Evolutionary conservation across 2,797 vertebrate genomes (phyloP).

Genomic region (Pangasius sanitwongsei): DNA sequence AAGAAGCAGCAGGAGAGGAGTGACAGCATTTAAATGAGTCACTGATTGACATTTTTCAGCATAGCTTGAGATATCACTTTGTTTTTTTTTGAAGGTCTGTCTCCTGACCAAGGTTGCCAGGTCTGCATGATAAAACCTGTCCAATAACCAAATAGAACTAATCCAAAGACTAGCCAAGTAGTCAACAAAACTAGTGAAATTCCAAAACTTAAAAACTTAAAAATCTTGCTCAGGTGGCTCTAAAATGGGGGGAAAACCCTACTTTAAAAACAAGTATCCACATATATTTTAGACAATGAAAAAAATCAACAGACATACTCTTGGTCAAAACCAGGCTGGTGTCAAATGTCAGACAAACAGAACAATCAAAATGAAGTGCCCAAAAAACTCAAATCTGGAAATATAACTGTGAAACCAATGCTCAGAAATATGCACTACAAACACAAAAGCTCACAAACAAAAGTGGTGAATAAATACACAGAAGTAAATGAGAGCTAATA

Average conservation of each 20-base stretch:
- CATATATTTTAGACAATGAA: neutral
- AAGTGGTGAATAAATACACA: neutral
- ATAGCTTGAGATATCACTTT: neutral
- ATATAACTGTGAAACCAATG: neutral
- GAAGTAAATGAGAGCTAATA: neutral
- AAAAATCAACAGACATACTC: neutral
- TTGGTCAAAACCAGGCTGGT: neutral
- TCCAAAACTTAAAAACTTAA: neutral
- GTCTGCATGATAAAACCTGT: neutral
- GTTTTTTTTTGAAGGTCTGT: neutral
- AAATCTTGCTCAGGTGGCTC: neutral
- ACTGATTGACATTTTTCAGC: constrained; percentile 6
- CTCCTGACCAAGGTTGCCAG: neutral
- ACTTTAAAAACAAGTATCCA: neutral
- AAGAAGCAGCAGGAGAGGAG: neutral
- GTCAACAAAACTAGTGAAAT: neutral
- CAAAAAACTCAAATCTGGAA: neutral
- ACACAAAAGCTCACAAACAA: neutral
- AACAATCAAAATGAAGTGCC: neutral
- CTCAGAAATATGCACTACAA: neutral
- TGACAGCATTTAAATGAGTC: constrained; percentile 25
- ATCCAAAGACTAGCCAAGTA: neutral
- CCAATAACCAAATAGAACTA: neutral
- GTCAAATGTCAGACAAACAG: neutral
- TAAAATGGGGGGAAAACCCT: neutral